These are phyloP conservation scores for Leptura quadrifasciata DNA, from an alignment of 2,888 invertebrate species.

Conservation along the genomic window DNA sequence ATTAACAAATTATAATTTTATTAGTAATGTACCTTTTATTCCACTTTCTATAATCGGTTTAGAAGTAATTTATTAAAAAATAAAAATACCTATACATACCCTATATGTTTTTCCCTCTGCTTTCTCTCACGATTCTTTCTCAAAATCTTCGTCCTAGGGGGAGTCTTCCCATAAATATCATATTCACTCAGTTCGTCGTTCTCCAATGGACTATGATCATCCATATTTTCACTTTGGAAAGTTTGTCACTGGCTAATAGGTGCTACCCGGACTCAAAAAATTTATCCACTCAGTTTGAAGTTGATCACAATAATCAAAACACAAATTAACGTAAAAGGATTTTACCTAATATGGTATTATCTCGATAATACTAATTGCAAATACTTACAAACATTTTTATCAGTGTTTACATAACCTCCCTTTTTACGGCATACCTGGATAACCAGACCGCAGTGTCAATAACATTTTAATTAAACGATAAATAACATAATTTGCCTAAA, in stretches of 20 bases:
- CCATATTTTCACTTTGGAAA: constrained; percentile 45
- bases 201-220: constrained; percentile 58
- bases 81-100: constrained; percentile 47
- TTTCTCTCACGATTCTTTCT: constrained; percentile 75
- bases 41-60: no score
- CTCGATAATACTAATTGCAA: constrained; percentile 7
- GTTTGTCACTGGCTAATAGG: neutral
- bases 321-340: neutral
- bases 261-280: neutral
- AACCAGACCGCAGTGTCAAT: neutral
- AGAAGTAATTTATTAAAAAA: neutral
- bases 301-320: neutral
- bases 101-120: constrained; percentile 75
- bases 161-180: constrained; percentile 85
- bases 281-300: neutral
- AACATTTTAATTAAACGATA: constrained; percentile 14
- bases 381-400: constrained; percentile 9
- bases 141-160: constrained; percentile 84
- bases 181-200: constrained; percentile 71
- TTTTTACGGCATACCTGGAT: constrained; percentile 14
- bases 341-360: neutral
- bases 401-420: constrained; percentile 38
- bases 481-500: neutral
- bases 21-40: no score
- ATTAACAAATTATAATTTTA: no score